Evolutionary conservation across 2,888 invertebrate species (phyloP).

Genomic region (Pachliopta kotzebuea): DNA sequence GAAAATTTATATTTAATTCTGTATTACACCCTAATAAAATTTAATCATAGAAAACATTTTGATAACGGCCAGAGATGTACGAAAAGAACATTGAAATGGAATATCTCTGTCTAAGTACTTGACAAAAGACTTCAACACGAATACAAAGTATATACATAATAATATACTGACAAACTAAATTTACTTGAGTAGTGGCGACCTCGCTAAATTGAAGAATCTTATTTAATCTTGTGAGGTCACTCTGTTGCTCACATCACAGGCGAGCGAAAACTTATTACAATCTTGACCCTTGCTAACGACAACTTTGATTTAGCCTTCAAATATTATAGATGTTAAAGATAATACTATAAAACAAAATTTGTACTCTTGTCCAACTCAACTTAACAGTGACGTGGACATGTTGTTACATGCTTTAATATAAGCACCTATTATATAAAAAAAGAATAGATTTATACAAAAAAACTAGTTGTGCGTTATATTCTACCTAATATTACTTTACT

Average conservation of each 20-base stretch:
- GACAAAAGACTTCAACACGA: too few relatives aligned
- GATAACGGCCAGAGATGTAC: too few relatives aligned
- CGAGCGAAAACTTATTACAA: conserved; percentile 10
- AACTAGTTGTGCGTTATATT: too few relatives aligned
- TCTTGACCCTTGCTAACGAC: conserved; percentile 21
- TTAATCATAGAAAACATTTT: too few relatives aligned
- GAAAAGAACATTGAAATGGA: too few relatives aligned
- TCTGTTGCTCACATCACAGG: conserved; percentile 4
- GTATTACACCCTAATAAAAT: too few relatives aligned
- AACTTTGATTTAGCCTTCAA: background rate
- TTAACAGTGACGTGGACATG: background rate
- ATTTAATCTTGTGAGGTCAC: conserved; percentile 19
- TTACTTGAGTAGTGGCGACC: background rate
- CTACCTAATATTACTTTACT: too few relatives aligned
- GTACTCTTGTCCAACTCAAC: background rate
- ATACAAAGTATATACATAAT: background rate
- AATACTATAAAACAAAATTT: background rate
- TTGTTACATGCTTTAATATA: too few relatives aligned
- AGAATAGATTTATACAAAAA: too few relatives aligned
- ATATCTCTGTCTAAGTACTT: too few relatives aligned
- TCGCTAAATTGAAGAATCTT: conserved; percentile 10
- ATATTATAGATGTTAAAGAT: background rate
- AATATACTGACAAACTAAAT: conserved; percentile 8
- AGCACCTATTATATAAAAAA: too few relatives aligned
- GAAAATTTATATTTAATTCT: too few relatives aligned